These are phyloP conservation scores for Gavia stellata DNA, from an alignment of 2,113 vertebrate genomes.

Conservation along the genomic window DNA sequence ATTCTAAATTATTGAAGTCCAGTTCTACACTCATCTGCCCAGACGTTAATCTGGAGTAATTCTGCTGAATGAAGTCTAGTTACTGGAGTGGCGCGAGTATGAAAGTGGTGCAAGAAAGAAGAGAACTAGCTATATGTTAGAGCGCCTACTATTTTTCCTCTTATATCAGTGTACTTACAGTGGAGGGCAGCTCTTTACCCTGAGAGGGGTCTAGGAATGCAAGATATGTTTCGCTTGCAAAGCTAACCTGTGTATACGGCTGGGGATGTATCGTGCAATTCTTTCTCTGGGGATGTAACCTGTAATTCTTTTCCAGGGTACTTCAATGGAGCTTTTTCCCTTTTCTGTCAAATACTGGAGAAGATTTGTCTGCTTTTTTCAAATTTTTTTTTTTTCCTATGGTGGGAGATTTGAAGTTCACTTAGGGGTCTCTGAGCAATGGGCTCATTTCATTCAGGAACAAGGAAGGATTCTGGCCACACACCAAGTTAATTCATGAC, in stretches of 20 bases:
- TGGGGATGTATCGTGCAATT: not conserved
- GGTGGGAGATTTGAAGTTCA: not conserved
- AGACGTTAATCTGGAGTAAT: not conserved
- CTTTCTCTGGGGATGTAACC: not conserved
- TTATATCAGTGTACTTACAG: not conserved
- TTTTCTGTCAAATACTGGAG: not conserved
- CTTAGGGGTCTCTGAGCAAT: not conserved
- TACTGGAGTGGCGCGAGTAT: fast-evolving
- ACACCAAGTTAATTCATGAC: not conserved
- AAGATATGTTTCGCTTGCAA: not conserved
- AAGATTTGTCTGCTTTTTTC: not conserved
- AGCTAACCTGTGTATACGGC: not conserved
- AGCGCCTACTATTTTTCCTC: not conserved
- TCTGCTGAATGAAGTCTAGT: not conserved
- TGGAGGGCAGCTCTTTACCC: not conserved
- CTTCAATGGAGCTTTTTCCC: not conserved
- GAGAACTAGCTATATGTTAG: not conserved
- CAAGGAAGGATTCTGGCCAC: not conserved
- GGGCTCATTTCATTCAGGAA: not conserved
- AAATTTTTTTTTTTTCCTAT: too few relatives aligned
- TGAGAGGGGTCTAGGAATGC: not conserved
- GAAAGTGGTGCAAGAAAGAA: not conserved
- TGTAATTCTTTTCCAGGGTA: not conserved
- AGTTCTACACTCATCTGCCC: not conserved
- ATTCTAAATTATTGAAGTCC: not conserved